Evolutionary conservation across 2,797 vertebrate species (phyloP).

Genomic region (Pseudotriccus pelzelni): DNA sequence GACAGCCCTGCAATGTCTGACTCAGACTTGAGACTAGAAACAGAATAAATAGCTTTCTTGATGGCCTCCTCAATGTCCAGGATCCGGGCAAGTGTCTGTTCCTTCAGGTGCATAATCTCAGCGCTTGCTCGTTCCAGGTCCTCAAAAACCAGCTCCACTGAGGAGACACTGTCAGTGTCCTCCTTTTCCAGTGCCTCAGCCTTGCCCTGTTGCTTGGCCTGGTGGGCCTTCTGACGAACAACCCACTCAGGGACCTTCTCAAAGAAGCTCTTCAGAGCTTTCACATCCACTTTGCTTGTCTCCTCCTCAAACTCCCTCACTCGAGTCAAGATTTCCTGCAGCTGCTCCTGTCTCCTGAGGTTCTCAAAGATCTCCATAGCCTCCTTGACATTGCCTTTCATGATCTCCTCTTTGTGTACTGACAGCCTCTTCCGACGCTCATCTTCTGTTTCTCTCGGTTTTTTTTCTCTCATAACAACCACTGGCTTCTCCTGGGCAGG

Average conservation of each 20-base stretch:
- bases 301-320: conserved; percentile 89
- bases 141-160: conserved; percentile 87
- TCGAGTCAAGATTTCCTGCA: conserved; percentile 84
- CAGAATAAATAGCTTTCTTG: conserved; percentile 90
- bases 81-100: conserved; percentile 90
- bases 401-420: conserved; percentile 90
- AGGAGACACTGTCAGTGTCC: conserved; percentile 73
- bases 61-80: conserved; percentile 91
- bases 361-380: conserved; percentile 87
- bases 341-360: conserved; percentile 84
- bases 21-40: conserved; percentile 91
- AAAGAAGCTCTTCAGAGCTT: conserved; percentile 82
- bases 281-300: conserved; percentile 81
- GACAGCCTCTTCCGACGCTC: conserved; percentile 86
- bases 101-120: conserved; percentile 90
- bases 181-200: conserved; percentile 39
- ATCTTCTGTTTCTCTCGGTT: conserved; percentile 76
- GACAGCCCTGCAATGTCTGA: conserved; percentile 85
- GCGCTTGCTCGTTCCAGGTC: conserved; percentile 90
- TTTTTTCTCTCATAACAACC: conserved; percentile 67
- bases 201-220: conserved; percentile 46
- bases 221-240: conserved; percentile 60
- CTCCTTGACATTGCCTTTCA: conserved; percentile 84
- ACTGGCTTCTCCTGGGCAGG: conserved; percentile 4
- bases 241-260: conserved; percentile 86